phyloP scores from a whole-genome alignment of 2,113 vertebrate species.

The Zapus hudsonius region DNA sequence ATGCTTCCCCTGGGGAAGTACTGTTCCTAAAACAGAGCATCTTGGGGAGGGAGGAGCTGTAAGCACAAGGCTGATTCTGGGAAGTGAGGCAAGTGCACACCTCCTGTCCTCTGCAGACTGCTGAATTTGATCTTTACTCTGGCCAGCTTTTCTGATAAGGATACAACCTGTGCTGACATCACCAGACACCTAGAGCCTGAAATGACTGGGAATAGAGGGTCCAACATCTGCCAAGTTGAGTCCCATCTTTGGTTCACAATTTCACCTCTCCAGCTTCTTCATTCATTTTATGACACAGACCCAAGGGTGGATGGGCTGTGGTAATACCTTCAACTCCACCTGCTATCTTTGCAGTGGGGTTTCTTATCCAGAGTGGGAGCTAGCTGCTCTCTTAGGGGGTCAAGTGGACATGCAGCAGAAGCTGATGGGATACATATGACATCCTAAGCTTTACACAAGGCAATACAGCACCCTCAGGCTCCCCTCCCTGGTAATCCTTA shows the following conservation, averaged over 20 bases:
- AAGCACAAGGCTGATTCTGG: background rate
- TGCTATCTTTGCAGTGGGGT: background rate
- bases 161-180: background rate
- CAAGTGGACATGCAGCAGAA: background rate
- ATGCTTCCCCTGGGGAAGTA: background rate
- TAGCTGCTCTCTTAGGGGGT: background rate
- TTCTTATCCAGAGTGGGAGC: background rate
- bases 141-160: background rate
- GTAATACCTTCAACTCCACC: accelerated
- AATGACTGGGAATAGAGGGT: background rate
- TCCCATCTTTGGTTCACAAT: background rate
- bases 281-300: background rate
- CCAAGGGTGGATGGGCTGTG: background rate
- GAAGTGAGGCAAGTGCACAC: background rate
- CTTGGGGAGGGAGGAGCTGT: background rate
- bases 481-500: background rate
- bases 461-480: background rate
- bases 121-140: background rate
- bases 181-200: background rate
- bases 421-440: background rate
- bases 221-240: background rate
- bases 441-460: background rate
- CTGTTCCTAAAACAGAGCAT: background rate
- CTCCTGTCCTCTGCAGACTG: background rate
- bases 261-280: background rate